These are phyloP conservation scores for Callopanchax toddi DNA, from an alignment of 2,113 vertebrate genomes.

Conservation along the genomic window DNA sequence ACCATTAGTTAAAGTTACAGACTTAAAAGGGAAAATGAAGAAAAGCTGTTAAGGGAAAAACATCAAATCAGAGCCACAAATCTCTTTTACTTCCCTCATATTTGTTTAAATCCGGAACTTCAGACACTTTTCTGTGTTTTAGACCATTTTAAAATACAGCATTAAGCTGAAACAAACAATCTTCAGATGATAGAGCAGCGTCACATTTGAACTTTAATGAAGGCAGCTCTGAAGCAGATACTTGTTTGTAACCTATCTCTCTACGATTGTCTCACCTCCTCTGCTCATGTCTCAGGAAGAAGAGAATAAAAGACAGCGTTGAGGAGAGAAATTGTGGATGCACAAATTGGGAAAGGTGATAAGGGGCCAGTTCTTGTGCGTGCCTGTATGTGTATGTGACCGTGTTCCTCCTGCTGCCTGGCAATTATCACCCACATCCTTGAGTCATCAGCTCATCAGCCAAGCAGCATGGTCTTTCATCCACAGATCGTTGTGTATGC, in stretches of 20 bases:
- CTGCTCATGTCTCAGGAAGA: background rate
- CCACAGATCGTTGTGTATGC: background rate
- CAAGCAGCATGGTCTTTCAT: background rate
- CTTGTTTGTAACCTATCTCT: background rate
- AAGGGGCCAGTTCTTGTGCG: background rate
- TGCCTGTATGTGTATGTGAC: background rate
- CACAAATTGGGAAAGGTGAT: background rate
- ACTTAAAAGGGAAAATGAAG: too few species aligned
- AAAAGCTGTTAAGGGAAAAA: too few species aligned
- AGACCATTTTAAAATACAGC: too few species aligned
- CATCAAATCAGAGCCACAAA: too few species aligned
- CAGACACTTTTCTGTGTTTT: too few species aligned
- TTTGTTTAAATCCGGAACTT: too few species aligned
- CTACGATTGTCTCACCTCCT: background rate
- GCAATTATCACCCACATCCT: constrained; percentile 3
- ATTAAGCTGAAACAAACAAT: too few species aligned
- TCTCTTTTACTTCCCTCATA: too few species aligned
- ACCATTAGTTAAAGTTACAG: too few species aligned
- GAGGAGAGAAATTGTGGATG: background rate
- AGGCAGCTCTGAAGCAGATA: background rate
- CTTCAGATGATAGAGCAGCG: too few species aligned
- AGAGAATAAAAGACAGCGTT: background rate
- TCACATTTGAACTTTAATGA: background rate
- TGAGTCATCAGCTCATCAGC: background rate
- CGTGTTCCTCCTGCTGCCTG: background rate